Base-by-base conservation (phyloP, 2,888 invertebrate species). In the Drymonia ruficornis region DNA sequence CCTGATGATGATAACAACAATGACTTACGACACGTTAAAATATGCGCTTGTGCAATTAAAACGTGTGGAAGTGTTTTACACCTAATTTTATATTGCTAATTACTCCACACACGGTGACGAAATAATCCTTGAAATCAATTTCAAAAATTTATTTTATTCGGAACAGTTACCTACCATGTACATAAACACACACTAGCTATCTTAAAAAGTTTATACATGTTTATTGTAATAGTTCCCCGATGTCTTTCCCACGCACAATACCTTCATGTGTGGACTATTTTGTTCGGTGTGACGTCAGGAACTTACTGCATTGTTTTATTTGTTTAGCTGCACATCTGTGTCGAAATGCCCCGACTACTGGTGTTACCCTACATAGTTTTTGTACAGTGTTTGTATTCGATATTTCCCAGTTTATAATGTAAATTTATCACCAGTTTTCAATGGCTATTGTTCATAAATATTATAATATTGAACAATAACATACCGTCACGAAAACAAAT, bases 231-330 rank as follows among this genome's bases (percentile, higher is more conserved):
- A 61, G 61, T 70, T 67, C 67, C 56, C 58, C 72, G 51, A 61
- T 67, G 56, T 61, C 55, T 66, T 45, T 45, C 45, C 45, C 84
- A 84, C 81, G 81, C 70, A 66, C 72, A 73, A 72, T 79, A 82
- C 81, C 81, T 82, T 78, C 84, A 83, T 78, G 68, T 81, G 82
- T 81, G 72, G 65, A 77, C 75, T 78, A 77, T 79, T 76, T 76
- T 67, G 67, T 77, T 60, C 63, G n/a, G 42, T 59, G 64, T 78
- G 83, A 81, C 81, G 82, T 81, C 79, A 78, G 53, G 67, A 55
- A 63, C 56, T 67, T 65, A 67, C 64, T 75, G 76, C 75, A 79
- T 78, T 79, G 76, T 81, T 72, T 80, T 80, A 72, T 82, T 82
- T 73, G 68, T 70, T 76, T 70, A 63, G 62, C 65, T 65, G 68